Conservation (phyloP, 2,113 vertebrate species). For the Illadopsis cleaveri region DNA sequence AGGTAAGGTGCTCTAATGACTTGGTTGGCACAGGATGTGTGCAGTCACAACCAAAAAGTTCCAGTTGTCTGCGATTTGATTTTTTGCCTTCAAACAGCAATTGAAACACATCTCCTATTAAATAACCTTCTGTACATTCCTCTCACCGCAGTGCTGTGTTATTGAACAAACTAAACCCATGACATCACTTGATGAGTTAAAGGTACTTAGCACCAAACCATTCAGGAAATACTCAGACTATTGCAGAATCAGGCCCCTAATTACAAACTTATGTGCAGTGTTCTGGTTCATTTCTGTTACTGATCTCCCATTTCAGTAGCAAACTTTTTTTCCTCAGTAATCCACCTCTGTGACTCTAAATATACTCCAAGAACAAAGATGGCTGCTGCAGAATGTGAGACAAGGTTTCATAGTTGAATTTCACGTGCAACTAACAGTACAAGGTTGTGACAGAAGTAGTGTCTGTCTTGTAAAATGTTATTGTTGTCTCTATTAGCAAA, state of each 20-base stretch:
- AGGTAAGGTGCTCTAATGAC: neutral
- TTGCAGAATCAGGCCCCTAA: slow-evolving; percentile 35
- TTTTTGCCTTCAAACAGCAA: neutral
- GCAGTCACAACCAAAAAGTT: neutral
- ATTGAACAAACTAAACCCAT: neutral
- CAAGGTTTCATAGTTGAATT: neutral
- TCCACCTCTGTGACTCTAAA: neutral
- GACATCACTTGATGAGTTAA: slow-evolving; percentile 31
- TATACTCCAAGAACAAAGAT: neutral
- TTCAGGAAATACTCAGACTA: slow-evolving; percentile 30
- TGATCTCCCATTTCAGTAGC: neutral
- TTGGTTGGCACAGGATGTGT: neutral
- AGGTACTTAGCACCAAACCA: slow-evolving; percentile 17
- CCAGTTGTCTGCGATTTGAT: neutral
- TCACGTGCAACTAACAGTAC: neutral
- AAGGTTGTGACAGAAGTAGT: neutral
- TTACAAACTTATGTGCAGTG: slow-evolving; percentile 5
- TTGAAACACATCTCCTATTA: neutral
- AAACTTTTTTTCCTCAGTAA: neutral
- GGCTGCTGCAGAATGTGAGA: neutral
- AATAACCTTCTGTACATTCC: neutral
- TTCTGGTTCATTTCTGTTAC: slow-evolving; percentile 29
- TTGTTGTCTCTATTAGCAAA: neutral
- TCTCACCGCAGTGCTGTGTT: neutral
- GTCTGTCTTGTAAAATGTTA: neutral